These are phyloP conservation scores for Caenorhabditis macrosperma DNA, from an alignment of 2,888 invertebrate genomes.

Conservation along the genomic window DNA sequence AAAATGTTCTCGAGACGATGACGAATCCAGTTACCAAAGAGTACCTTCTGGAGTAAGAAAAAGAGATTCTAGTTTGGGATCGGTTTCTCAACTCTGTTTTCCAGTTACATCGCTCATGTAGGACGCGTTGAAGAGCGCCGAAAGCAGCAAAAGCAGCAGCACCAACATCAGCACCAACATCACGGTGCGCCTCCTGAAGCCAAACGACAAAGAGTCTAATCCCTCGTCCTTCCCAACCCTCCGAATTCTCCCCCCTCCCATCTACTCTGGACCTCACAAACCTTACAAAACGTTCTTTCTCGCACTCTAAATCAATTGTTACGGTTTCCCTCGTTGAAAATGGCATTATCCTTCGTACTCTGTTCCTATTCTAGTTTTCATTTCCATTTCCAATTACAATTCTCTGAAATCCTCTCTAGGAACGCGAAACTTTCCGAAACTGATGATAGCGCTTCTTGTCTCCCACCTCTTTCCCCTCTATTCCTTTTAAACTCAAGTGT, in stretches of 20 bases:
- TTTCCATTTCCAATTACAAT: no score
- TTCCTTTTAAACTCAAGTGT: no score
- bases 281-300: not conserved
- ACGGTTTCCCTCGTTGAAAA: not conserved
- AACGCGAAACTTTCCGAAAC: no score
- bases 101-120: constrained; percentile 11
- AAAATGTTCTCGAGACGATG: constrained; percentile 78
- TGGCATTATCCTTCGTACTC: not conserved
- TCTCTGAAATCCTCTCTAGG: no score
- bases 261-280: not conserved
- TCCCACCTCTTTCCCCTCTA: no score
- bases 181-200: not conserved
- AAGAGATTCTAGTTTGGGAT: not conserved
- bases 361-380: no score
- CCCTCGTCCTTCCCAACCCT: not conserved
- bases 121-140: not conserved
- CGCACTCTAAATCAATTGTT: not conserved
- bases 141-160: not conserved
- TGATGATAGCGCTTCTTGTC: no score
- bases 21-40: constrained; percentile 73
- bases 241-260: not conserved
- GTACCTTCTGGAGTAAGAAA: constrained; percentile 53
- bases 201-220: constrained; percentile 18
- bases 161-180: not conserved
- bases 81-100: not conserved